Evolutionary conservation across 2,797 vertebrate genomes (phyloP).

Genomic region (Natrix natrix): DNA sequence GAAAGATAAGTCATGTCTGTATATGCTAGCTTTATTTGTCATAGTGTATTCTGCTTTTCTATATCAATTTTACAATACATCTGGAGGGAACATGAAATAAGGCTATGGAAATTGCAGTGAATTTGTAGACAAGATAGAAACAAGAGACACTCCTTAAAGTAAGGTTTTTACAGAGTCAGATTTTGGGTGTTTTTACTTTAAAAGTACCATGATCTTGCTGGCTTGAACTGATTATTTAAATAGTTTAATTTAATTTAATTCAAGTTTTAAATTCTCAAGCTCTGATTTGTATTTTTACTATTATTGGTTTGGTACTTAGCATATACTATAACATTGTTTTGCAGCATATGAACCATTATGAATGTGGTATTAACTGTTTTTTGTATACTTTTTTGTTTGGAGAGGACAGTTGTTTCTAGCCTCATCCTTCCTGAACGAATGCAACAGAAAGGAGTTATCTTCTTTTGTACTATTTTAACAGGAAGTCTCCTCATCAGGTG

Average conservation of each 20-base stretch:
- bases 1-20: constrained; percentile 1
- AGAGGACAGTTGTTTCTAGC: not conserved
- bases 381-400: not conserved
- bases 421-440: not conserved
- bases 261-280: not conserved
- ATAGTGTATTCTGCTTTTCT: not conserved
- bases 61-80: not conserved
- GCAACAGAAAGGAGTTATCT: not conserved
- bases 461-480: not conserved
- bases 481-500: not conserved
- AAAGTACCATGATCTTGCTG: not conserved
- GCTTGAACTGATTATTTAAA: constrained; percentile 1
- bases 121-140: not conserved
- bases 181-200: not conserved
- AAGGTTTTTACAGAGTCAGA: not conserved
- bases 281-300: not conserved
- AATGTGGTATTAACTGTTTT: not conserved
- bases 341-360: not conserved
- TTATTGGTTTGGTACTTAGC: not conserved
- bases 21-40: constrained; percentile 1
- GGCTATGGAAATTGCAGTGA: not conserved
- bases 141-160: not conserved
- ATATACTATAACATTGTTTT: not conserved
- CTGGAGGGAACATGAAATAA: not conserved
- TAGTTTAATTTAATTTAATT: not conserved